A percentile compares a stretch with the other conserved stretches of the same genome.
Evolutionary conservation across 2,113 vertebrate genomes (phyloP).

Genomic region (Xenopus tropicalis): DNA sequence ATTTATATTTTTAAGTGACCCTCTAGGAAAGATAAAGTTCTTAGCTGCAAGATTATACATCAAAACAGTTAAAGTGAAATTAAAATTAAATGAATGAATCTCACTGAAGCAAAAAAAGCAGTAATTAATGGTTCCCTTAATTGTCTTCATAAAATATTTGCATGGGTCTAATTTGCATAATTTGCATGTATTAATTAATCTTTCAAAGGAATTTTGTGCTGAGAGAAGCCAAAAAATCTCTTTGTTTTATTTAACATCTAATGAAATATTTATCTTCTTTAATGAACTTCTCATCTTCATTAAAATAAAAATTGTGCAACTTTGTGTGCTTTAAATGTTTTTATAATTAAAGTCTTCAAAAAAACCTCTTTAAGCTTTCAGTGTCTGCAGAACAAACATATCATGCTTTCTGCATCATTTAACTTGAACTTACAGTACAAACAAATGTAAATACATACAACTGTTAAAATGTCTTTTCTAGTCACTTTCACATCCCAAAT

Average conservation of each 20-base stretch:
- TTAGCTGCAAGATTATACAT: slow-evolving; percentile 98
- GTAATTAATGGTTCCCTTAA: slow-evolving; percentile 99
- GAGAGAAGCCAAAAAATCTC: slow-evolving; percentile 99
- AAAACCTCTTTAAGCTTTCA: slow-evolving; percentile 65
- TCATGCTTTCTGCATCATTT: slow-evolving; percentile 60
- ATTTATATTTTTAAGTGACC: slow-evolving; percentile 95
- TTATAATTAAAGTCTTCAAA: slow-evolving; percentile 74
- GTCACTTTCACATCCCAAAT: not conserved
- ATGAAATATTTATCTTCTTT: slow-evolving; percentile 99
- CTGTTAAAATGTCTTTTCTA: slow-evolving; percentile 40
- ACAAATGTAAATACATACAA: slow-evolving; percentile 45
- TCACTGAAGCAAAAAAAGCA: slow-evolving; percentile 99
- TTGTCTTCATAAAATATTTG: slow-evolving; percentile 99
- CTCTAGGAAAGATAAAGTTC: slow-evolving; percentile 95
- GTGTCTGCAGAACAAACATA: slow-evolving; percentile 67
- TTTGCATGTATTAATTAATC: slow-evolving; percentile 99
- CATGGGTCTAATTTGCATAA: slow-evolving; percentile 99
- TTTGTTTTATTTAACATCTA: slow-evolving; percentile 99
- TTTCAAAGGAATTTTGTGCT: slow-evolving; percentile 99
- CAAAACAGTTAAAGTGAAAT: slow-evolving; percentile 99
- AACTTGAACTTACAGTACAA: slow-evolving; percentile 29
- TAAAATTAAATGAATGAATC: slow-evolving; percentile 99
- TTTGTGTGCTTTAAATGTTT: slow-evolving; percentile 89
- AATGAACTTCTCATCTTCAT: slow-evolving; percentile 99
- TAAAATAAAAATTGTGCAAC: slow-evolving; percentile 96